phyloP scores from a whole-genome alignment of 2,797 vertebrate species.

The Dicrostonyx torquatus region DNA sequence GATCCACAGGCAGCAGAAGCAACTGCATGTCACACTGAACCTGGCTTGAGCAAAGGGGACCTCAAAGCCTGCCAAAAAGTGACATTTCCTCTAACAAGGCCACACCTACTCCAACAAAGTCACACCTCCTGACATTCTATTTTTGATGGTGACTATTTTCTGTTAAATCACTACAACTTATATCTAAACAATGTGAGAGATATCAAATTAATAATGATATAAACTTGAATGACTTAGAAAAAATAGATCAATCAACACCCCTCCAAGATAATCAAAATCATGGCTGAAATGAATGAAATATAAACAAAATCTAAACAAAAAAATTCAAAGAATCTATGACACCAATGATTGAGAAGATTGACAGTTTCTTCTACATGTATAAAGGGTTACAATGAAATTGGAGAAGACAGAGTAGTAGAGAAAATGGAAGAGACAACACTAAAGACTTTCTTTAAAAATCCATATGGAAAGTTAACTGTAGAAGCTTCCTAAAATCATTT shows the following conservation, averaged over 20 bases:
- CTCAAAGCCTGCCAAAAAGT: too few species aligned
- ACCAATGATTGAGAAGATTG: background rate
- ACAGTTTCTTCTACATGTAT: background rate
- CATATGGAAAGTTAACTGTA: background rate
- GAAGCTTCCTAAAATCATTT: background rate
- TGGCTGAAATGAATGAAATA: background rate
- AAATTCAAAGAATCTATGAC: background rate
- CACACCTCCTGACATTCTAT: too few species aligned
- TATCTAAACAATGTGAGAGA: background rate
- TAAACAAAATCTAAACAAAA: background rate
- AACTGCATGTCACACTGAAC: too few species aligned
- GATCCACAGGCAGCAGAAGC: too few species aligned
- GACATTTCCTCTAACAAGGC: too few species aligned
- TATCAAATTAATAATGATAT: background rate
- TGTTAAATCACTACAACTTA: background rate
- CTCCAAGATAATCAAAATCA: background rate
- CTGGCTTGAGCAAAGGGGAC: too few species aligned
- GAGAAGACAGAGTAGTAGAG: background rate
- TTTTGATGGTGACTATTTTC: too few species aligned
- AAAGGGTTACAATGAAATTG: background rate
- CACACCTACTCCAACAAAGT: too few species aligned
- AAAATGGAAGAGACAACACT: background rate
- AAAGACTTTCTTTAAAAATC: background rate
- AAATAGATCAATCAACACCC: background rate
- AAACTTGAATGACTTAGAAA: background rate